Evolutionary conservation across 2,888 invertebrate species (phyloP), one percentile per base, ranked within the genome.

Genomic region (Agelastica alni): DNA sequence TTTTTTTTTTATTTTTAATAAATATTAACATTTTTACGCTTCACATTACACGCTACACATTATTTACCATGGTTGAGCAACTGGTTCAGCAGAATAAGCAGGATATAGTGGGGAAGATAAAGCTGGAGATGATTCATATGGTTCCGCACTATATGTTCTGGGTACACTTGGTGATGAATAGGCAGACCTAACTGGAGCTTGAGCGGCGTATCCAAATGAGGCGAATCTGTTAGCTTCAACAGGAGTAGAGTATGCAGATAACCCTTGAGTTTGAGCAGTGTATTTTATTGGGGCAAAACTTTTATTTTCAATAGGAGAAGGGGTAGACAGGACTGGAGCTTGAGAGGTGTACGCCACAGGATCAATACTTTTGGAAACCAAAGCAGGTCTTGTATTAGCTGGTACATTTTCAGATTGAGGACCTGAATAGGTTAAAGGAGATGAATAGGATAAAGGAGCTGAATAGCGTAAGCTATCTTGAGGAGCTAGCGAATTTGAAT

Each of bases 71-170:
- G 22, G 43, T 10, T 42, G 16, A 9, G 36, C 42, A 13, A 36
- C 17, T 6, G 53, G 53, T 6, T 32, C 44, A 31, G 52, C 46
- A 42, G 56, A 53, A 51, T 51, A 51, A 6, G 51, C 45, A 53
- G 85, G 83, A 17, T 84, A 83, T 49, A 81, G 80, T 62, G 84
- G 81, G 28, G 46, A 39, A 14, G 9, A n/a, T n/a, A 36, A 6
- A 31, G 61, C 59, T 36, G 56, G 56, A 45, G 62, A 26, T 9
- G 49, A 55, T 18, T 37, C 56, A 43, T 85, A 85, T 63, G 78
- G 60, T 16, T 59, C 60, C 83, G 79, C 56, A 43, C 48, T 58
- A 66, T 5, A 66, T n/a, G 79, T 62, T 31, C 57, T 48, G 12
- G 67, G 62, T 46, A 67, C 70, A 17, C 46, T 13, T 22, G 46